A percentile compares a stretch with the other conserved stretches of the same genome.
These are phyloP conservation scores for Trichomycterus rosablanca DNA, from an alignment of 2,113 vertebrate genomes.

Conservation along the genomic window DNA sequence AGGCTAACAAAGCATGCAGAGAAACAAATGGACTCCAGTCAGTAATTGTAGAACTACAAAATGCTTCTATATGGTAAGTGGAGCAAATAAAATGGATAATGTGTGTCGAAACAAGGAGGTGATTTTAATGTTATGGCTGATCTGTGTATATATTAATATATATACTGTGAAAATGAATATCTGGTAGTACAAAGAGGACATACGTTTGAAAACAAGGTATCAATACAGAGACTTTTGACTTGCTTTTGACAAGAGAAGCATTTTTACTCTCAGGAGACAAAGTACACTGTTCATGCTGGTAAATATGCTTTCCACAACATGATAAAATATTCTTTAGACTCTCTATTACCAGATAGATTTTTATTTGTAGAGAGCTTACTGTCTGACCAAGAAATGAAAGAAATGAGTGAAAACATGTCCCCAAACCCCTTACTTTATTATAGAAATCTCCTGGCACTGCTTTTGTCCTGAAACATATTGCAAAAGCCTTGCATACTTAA, in stretches of 20 bases:
- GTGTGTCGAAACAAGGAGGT: too few relatives aligned
- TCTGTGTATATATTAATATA: too few relatives aligned
- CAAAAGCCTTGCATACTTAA: conserved; percentile 29
- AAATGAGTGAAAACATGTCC: conserved; percentile 28
- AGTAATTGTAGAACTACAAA: too few relatives aligned
- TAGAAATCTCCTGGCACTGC: conserved; percentile 22
- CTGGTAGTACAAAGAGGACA: too few relatives aligned
- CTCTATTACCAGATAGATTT: conserved; percentile 38
- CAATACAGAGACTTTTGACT: too few relatives aligned
- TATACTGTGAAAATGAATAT: too few relatives aligned
- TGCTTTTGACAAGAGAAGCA: conserved; percentile 20
- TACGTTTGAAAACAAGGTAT: too few relatives aligned
- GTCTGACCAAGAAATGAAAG: conserved; percentile 43
- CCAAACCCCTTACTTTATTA: conserved; percentile 45
- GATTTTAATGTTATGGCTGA: too few relatives aligned
- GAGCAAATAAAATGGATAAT: too few relatives aligned
- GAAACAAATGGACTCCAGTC: too few relatives aligned
- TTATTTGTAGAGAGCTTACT: conserved; percentile 41
- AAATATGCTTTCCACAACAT: conserved; percentile 32
- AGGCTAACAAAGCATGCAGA: too few relatives aligned
- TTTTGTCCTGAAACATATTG: conserved; percentile 35
- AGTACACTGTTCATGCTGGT: conserved; percentile 15
- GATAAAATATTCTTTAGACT: conserved; percentile 26
- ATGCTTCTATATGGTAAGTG: too few relatives aligned
- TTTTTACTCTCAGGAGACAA: conserved; percentile 5